phyloP scores from a whole-genome alignment of 30 jellyfish, hydroid and myxozoan genomes.

The Nemopilema nomurai region DNA sequence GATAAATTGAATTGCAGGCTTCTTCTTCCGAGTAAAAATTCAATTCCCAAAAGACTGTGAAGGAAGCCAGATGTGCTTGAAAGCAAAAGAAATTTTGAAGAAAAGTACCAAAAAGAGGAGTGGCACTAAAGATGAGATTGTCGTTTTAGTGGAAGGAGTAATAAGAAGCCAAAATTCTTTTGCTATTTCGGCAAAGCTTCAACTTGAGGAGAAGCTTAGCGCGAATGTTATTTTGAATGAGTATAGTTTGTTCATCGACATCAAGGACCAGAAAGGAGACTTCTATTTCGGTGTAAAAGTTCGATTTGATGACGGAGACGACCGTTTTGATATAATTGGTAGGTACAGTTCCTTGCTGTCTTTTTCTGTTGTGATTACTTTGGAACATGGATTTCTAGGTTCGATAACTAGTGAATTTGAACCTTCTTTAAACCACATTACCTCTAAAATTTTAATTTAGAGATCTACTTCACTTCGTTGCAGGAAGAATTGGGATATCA shows the following conservation, averaged over 20 bases:
- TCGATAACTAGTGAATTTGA: too few species aligned
- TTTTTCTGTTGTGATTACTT: too few species aligned
- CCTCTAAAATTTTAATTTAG: too few species aligned
- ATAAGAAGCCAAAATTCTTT: not conserved
- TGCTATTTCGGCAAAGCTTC: conserved; percentile 10
- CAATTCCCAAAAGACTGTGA: conserved; percentile 17
- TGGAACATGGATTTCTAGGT: too few species aligned
- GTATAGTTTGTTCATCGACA: conserved; percentile 10
- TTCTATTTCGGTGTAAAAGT: conserved; percentile 13
- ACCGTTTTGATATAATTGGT: conserved; percentile 10
- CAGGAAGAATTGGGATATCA: conserved; percentile 17
- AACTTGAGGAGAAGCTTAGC: conserved; percentile 20
- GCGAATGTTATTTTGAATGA: not conserved
- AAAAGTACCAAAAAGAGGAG: not conserved
- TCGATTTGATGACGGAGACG: not conserved
- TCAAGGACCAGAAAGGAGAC: not conserved
- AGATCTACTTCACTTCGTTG: too few species aligned
- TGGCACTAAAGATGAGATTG: not conserved
- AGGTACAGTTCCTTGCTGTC: not conserved
- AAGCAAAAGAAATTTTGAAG: conserved; percentile 1
- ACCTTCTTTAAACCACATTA: too few species aligned
- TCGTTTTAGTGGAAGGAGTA: conserved; percentile 9
- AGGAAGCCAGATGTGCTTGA: conserved; percentile 1
- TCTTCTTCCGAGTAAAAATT: conserved; percentile 7
- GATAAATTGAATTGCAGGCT: not conserved